Evolutionary conservation across 1,140 invertebrate genomes (phyloP).

Genomic region (Ganaspis sp.): DNA sequence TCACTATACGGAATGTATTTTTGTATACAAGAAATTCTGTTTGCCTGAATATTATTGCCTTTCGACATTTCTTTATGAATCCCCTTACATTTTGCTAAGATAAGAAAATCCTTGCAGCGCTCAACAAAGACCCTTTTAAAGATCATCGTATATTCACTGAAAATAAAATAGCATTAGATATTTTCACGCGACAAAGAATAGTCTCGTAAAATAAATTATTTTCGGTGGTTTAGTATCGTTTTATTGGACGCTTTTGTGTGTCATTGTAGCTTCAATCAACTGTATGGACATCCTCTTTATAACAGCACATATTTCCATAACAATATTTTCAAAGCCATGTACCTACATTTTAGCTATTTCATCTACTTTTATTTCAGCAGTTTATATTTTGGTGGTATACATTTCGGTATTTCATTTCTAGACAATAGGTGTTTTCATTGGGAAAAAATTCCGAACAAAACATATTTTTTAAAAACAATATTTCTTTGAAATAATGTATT

Average conservation of each 20-base stretch:
- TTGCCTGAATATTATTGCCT: not conserved
- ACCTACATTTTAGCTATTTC: too few species aligned
- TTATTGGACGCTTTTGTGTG: not conserved
- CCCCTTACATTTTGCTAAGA: not conserved
- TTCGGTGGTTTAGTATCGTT: not conserved
- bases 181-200: not conserved
- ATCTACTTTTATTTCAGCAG: too few species aligned
- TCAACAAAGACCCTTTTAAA: not conserved
- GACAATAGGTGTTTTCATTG: too few species aligned
- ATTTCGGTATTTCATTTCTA: too few species aligned
- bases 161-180: conserved; percentile 5
- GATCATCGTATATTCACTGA: not conserved
- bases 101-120: not conserved
- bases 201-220: not conserved
- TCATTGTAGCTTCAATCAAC: conserved; percentile 1
- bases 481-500: too few species aligned
- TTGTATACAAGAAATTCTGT: not conserved
- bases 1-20: not conserved
- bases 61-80: not conserved
- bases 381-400: too few species aligned
- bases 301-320: not conserved
- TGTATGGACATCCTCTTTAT: not conserved
- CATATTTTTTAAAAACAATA: too few species aligned
- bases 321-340: not conserved
- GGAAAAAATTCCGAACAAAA: too few species aligned